phyloP scores from a whole-genome alignment of 2,797 vertebrate genomes.

The Melanotaenia nigrans region DNA sequence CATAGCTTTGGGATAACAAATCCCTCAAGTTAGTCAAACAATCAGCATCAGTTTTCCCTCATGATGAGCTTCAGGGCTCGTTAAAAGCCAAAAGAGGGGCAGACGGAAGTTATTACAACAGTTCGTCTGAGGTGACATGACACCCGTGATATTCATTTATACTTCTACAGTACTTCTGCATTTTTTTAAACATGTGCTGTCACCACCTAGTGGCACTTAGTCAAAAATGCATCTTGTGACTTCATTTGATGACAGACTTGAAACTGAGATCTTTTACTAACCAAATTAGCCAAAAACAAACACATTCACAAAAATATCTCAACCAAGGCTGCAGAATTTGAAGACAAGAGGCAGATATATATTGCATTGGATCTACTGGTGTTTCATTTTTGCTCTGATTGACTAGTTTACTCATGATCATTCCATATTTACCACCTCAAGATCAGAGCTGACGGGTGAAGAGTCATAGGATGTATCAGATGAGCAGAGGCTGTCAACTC shows the following conservation, averaged over 20 bases:
- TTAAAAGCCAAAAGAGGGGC: not conserved
- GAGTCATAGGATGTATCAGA: constrained; percentile 80
- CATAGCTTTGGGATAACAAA: not conserved
- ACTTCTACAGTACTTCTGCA: not conserved
- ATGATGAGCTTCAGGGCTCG: not conserved
- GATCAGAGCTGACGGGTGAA: constrained; percentile 82
- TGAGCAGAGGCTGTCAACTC: constrained; percentile 72
- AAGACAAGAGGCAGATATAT: not conserved
- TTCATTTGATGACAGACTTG: not conserved
- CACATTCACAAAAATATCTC: not conserved
- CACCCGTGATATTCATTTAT: not conserved
- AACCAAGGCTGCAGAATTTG: not conserved
- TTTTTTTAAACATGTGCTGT: not conserved
- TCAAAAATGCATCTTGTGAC: constrained; percentile 17
- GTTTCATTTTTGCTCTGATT: not conserved
- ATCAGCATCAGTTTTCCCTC: not conserved
- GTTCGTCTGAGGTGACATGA: constrained; percentile 2
- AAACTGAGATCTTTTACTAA: not conserved
- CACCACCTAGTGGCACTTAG: constrained; percentile 63
- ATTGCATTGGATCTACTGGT: not conserved
- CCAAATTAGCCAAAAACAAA: constrained; percentile 2
- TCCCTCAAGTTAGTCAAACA: constrained; percentile 1
- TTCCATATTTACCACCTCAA: constrained; percentile 80
- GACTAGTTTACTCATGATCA: not conserved
- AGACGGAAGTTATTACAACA: not conserved